phyloP scores from a whole-genome alignment of 2,888 invertebrate genomes.

The Agrotis clavis region DNA sequence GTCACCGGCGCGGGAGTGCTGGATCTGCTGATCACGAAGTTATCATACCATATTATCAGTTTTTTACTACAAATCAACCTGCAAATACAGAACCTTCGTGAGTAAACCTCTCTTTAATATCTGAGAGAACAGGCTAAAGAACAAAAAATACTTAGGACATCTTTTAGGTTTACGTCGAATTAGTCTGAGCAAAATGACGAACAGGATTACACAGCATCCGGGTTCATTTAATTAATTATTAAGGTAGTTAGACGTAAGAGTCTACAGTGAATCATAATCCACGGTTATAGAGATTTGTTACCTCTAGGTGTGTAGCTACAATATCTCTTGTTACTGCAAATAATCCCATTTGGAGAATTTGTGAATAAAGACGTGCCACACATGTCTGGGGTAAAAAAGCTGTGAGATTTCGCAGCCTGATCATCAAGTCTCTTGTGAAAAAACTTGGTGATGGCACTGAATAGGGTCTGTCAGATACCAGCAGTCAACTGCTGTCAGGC shows the following conservation, averaged over 20 bases:
- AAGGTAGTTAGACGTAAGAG: too few species aligned
- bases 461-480: not conserved
- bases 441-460: not conserved
- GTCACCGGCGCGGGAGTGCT: slow-evolving; percentile 6
- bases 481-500: not conserved
- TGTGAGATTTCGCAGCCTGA: not conserved
- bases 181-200: too few species aligned
- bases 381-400: slow-evolving; percentile 12
- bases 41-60: too few species aligned
- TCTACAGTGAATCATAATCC: too few species aligned
- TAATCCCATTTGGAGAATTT: not conserved
- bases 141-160: too few species aligned
- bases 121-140: too few species aligned
- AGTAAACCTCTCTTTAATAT: not conserved
- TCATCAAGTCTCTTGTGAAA: slow-evolving; percentile 14
- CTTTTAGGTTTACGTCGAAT: too few species aligned
- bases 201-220: too few species aligned
- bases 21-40: slow-evolving; percentile 19
- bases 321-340: not conserved
- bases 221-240: too few species aligned
- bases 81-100: slow-evolving; percentile 8
- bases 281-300: slow-evolving; percentile 12
- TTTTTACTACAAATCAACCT: too few species aligned
- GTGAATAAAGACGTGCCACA: slow-evolving; percentile 7
- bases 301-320: not conserved